A percentile compares a stretch with the other conserved stretches of the same genome.
Conservation (phyloP, 2,113 vertebrate species). For the Boleophthalmus pectinirostris region DNA sequence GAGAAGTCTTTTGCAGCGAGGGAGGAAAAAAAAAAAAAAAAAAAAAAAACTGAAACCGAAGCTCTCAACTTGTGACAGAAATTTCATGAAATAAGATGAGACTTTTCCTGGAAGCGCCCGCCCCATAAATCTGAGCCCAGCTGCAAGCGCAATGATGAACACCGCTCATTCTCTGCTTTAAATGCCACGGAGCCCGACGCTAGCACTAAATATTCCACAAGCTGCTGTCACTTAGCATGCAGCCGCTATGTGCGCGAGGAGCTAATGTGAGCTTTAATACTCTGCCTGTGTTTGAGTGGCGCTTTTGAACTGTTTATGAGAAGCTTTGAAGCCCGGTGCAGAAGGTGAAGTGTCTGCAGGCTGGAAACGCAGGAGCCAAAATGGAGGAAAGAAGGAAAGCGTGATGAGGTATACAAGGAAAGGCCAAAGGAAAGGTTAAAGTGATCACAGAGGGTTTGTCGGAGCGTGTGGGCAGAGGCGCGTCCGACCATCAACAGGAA, state of each 20-base stretch:
- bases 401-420: conserved; percentile 52
- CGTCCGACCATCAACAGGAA: conserved; percentile 56
- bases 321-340: conserved; percentile 22
- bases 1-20: neutral
- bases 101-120: conserved; percentile 17
- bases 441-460: conserved; percentile 53
- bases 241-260: conserved; percentile 31
- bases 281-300: conserved; percentile 49
- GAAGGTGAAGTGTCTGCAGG: conserved; percentile 5
- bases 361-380: neutral
- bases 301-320: conserved; percentile 44
- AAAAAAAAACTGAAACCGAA: conserved; percentile 3
- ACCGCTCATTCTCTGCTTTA: conserved; percentile 15
- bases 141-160: conserved; percentile 48
- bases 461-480: conserved; percentile 38
- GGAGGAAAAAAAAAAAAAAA: neutral
- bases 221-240: conserved; percentile 43
- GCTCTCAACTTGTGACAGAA: conserved; percentile 43
- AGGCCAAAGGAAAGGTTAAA: conserved; percentile 68
- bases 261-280: conserved; percentile 43
- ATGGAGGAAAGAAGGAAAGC: conserved; percentile 36
- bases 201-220: conserved; percentile 55
- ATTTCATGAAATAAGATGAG: conserved; percentile 22
- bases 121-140: conserved; percentile 62
- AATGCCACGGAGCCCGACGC: conserved; percentile 45